Percentiles rank a stretch among this genome's conserved stretches.
Evolutionary conservation across 1,140 invertebrate genomes (phyloP).

Genomic region (Physella acuta): DNA sequence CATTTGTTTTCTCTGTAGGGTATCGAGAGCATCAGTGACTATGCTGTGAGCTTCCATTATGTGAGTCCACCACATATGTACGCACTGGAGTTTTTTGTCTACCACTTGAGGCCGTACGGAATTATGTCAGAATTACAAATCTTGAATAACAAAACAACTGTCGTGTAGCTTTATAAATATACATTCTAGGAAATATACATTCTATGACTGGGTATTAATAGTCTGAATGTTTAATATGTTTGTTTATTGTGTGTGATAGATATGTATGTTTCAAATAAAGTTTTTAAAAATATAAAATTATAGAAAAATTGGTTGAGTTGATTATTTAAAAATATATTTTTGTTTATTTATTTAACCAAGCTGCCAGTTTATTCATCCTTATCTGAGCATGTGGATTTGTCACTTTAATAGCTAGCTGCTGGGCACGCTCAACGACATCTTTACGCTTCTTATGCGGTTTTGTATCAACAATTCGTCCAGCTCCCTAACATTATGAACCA

Average conservation of each 20-base stretch:
- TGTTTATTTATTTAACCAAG: too few relatives aligned
- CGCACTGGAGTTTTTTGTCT: conserved; percentile 41
- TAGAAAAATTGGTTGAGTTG: too few relatives aligned
- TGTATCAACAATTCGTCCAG: too few relatives aligned
- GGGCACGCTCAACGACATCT: conserved; percentile 64
- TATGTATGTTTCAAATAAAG: too few relatives aligned
- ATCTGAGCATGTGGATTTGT: conserved; percentile 96
- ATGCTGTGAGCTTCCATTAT: conserved; percentile 94
- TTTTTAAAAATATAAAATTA: too few relatives aligned
- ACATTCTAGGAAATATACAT: too few relatives aligned
- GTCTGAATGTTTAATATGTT: too few relatives aligned
- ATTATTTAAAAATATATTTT: too few relatives aligned
- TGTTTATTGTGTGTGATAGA: too few relatives aligned
- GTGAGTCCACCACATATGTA: conserved; percentile 74
- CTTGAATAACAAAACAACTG: conserved; percentile 26
- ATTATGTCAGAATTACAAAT: conserved; percentile 33
- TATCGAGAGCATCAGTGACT: conserved; percentile 85
- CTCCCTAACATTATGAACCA: too few relatives aligned
- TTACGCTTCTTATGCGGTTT: conserved; percentile 92
- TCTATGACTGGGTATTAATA: too few relatives aligned
- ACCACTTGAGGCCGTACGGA: conserved; percentile 41
- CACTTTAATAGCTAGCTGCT: conserved; percentile 90
- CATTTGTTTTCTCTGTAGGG: conserved; percentile 6
- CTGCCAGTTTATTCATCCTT: conserved; percentile 98
- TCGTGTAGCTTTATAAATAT: too few relatives aligned